These are phyloP conservation scores for Acromyrmex heyeri DNA, from an alignment of 1,140 invertebrate species.

Conservation along the genomic window DNA sequence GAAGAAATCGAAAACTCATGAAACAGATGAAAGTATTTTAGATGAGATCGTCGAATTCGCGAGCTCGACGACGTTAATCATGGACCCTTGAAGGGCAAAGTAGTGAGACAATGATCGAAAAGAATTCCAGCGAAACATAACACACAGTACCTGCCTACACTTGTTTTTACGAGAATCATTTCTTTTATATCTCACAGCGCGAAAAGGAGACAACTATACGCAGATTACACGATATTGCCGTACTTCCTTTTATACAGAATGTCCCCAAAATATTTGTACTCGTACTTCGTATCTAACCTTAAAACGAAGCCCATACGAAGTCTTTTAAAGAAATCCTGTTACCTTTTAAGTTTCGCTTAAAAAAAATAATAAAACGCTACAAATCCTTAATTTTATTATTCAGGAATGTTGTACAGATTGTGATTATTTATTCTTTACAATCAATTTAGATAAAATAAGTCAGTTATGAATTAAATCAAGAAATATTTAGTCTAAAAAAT, in stretches of 20 bases:
- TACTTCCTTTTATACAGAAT: constrained; percentile 35
- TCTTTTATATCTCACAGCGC: constrained; percentile 61
- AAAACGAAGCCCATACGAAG: neutral
- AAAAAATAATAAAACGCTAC: neutral
- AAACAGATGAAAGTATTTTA: constrained; percentile 79
- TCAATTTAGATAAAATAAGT: neutral
- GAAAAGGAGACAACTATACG: constrained; percentile 25
- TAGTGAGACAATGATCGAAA: constrained; percentile 7
- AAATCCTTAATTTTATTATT: neutral
- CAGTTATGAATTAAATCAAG: neutral
- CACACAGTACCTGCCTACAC: constrained; percentile 75
- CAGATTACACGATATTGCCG: constrained; percentile 24
- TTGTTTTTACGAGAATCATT: constrained; percentile 68
- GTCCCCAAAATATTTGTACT: neutral
- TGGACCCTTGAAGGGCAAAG: neutral
- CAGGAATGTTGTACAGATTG: neutral
- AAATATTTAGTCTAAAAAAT: neutral
- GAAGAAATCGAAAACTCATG: constrained; percentile 53
- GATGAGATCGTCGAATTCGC: constrained; percentile 66
- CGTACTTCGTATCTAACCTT: neutral
- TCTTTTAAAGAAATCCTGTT: neutral
- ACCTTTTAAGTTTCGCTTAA: neutral
- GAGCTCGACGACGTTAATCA: constrained; percentile 40
- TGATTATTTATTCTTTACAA: constrained; percentile 17
- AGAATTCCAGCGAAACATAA: constrained; percentile 71